Base-by-base conservation (phyloP, 2,113 vertebrate genomes). In the Grus americana region DNA sequence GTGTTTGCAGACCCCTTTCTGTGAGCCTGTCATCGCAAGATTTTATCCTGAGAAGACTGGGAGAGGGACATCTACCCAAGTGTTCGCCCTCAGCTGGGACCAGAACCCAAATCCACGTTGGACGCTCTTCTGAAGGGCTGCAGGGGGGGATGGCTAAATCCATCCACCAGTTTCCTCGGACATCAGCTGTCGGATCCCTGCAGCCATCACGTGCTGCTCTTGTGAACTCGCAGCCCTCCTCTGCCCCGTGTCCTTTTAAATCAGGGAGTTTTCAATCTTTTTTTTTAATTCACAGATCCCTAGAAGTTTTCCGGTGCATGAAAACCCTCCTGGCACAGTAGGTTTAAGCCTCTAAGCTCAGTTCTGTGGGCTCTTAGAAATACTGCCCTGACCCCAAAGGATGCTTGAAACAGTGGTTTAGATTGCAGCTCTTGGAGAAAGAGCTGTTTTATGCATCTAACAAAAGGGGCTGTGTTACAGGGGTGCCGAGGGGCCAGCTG, bases 391-490 rank as follows among this genome's bases (percentile, higher is more conserved):
- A 90, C 24, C 87, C 70, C 81, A 76, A 58, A 66, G 78, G 66
- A 57, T 76, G 78, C 70, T 54, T 82, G 81, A 70, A 92, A 59
- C 38, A 17, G 62, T 55, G 36, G 32, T 72, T 91, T 63, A 66
- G 82, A 61, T 78, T 84, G 72, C 68, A 95, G 72, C 79, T 81
- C 65, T 54, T 44, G 52, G 46, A 95, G 86, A 92, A 97, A 89
- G 87, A 92, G 62, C 93, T 93, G n/a, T 74, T 96, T 94, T 62
- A 62, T 86, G 42, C 29, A 18, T 86, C 30, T 81, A 65, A 96
- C 95, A 93, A 95, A 93, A 68, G 68, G 70, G 38, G 11, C 91
- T 95, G 70, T 92, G 94, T 95, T 91, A n/a, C 3, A 4, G 62
- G 75, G 80, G 62, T 75, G 73, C 78, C 0, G 2, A 92, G 86